Base-by-base conservation (phyloP, 30 jellyfish, hydroid and myxozoan species). In the Clytia hemisphaerica region DNA sequence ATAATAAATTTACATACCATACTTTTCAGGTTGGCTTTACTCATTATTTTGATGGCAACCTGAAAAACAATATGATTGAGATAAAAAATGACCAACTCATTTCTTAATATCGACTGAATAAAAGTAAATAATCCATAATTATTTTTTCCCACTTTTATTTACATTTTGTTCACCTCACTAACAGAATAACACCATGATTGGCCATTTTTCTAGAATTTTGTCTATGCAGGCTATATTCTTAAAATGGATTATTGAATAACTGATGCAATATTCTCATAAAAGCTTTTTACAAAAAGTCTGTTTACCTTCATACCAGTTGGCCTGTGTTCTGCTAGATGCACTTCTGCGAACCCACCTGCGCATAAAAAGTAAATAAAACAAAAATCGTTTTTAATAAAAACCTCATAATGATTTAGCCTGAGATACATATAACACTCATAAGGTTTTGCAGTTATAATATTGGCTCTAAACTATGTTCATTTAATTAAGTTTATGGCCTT, bases 11-110 rank as follows among this genome's bases (percentile, higher is more conserved):
- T 19, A 26, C 54, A 14, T 88, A 88, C 97, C 97, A 88, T 88
- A 46, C 51, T 88, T 71, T 65, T 68, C 58, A 88, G 72, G 54
- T 58, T 87, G 33, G 57, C 84, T 44, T 92, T 92, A 73, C 76
- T 92, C 95, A 92, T 79, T 15, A 92, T 67, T 71, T 92, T 92
- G 75, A 92, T 67, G 3, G 99, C 99, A 67, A 92, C 99, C 99
- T 92, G 21, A 48, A 38, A 53, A 5, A 25, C 12, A 7, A 27
- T 15, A 31, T 15, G 25, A 42, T 28, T 7, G 33, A 4, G 34
- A 10, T 21, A 22, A 14, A 6, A 24, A 19, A 6, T 22, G 32
- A 58, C 19, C 4, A 58, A 58, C 38, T 3, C 30, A 5, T 58
- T 58, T 16, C 31, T 51, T 51, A 30, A 51, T 7, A 22, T 15